phyloP scores from a whole-genome alignment of 2,797 vertebrate genomes.

The Notoglanidium macrostoma region DNA sequence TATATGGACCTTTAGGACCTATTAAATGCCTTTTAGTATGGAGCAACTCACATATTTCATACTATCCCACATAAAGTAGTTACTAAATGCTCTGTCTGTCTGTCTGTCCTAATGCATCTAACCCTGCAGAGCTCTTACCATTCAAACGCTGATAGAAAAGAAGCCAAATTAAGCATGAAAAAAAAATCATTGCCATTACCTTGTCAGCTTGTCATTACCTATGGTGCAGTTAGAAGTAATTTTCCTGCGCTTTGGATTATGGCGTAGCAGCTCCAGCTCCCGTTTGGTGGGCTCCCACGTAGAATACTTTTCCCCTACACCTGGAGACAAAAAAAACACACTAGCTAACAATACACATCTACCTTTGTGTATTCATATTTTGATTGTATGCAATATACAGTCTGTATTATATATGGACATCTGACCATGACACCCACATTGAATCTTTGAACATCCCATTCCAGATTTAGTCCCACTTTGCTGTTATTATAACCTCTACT shows the following conservation, averaged over 20 bases:
- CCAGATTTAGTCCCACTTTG: background rate
- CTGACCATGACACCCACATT: background rate
- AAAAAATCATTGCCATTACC: no score
- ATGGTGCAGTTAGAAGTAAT: conserved; percentile 99
- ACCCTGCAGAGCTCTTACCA: background rate
- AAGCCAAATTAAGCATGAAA: background rate
- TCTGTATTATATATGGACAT: background rate
- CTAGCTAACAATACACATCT: background rate
- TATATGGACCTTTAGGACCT: background rate
- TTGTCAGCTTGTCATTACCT: conserved; percentile 75
- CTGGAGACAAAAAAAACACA: conserved; percentile 67
- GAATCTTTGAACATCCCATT: background rate
- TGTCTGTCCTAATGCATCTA: background rate
- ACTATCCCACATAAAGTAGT: background rate
- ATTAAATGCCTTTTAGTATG: background rate
- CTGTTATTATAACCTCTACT: background rate
- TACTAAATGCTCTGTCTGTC: no score
- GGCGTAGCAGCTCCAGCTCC: conserved; percentile 95
- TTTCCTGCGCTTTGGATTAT: conserved; percentile 98
- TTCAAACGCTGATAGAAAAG: background rate
- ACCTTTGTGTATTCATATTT: background rate
- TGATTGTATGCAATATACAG: background rate
- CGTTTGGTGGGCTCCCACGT: conserved; percentile 98
- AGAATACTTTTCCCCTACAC: conserved; percentile 96
- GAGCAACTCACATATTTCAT: background rate